A percentile compares a stretch with the other conserved stretches of the same genome.
Evolutionary conservation across 2,797 vertebrate genomes (phyloP).

Genomic region (Pangasius sanitwongsei): DNA sequence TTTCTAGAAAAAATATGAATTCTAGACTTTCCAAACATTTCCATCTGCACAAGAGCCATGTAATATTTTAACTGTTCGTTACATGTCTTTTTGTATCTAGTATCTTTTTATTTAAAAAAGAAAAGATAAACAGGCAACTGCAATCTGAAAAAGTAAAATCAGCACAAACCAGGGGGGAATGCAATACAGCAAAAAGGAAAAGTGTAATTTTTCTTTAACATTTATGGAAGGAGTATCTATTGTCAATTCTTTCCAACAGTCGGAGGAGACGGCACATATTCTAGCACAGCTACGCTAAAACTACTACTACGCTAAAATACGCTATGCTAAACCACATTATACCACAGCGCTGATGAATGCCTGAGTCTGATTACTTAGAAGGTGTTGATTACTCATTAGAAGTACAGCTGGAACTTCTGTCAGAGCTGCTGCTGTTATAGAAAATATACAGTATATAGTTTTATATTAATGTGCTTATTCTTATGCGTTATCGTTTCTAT

Average conservation of each 20-base stretch:
- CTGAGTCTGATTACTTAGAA: not conserved
- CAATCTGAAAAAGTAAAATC: not conserved
- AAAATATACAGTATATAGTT: not conserved
- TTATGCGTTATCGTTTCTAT: not conserved
- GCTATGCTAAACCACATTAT: not conserved
- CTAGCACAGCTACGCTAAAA: not conserved
- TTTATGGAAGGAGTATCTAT: no score
- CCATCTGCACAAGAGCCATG: not conserved
- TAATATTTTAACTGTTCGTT: not conserved
- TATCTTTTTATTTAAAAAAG: no score
- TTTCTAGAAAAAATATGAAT: not conserved
- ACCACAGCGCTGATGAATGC: not conserved
- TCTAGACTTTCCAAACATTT: not conserved
- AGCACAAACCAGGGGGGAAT: not conserved
- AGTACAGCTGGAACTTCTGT: not conserved
- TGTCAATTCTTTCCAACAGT: no score
- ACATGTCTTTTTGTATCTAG: not conserved
- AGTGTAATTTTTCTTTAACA: no score
- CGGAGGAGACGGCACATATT: constrained; percentile 35
- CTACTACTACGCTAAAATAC: not conserved
- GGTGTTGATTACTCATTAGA: not conserved
- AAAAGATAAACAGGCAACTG: no score
- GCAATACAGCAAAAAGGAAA: no score
- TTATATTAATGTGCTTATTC: not conserved
- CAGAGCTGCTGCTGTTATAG: not conserved